Conservation (phyloP, 1,140 invertebrate species). For the Acromyrmex echinatior region DNA sequence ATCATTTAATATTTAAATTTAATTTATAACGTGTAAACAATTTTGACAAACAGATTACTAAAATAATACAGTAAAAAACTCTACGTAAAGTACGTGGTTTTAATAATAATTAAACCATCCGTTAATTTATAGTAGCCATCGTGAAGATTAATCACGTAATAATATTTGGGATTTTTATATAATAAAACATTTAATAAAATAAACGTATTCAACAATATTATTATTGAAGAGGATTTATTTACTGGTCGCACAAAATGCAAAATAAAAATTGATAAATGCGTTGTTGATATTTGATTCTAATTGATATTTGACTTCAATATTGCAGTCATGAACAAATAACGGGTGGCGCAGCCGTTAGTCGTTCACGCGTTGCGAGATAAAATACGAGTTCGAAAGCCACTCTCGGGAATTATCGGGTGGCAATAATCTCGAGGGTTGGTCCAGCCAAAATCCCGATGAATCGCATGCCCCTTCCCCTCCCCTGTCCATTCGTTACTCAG, state of each 20-base stretch:
- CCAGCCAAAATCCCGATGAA: slow-evolving; percentile 2
- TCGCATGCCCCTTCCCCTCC: not conserved
- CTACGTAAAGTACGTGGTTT: not conserved
- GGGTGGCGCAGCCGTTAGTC: not conserved
- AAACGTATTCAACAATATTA: not conserved
- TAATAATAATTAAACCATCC: not conserved
- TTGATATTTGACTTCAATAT: slow-evolving; percentile 42
- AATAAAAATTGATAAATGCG: slow-evolving; percentile 7
- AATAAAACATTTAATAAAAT: slow-evolving; percentile 12
- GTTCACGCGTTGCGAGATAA: slow-evolving; percentile 15
- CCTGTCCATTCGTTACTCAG: not conserved
- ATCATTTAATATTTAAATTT: not conserved
- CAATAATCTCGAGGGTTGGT: slow-evolving; percentile 52
- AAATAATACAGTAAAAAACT: not conserved
- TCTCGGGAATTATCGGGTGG: slow-evolving; percentile 42
- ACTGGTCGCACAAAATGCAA: not conserved
- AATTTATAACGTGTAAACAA: not conserved
- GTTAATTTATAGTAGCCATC: not conserved
- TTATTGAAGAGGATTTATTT: not conserved
- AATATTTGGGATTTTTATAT: not conserved
- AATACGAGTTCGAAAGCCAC: slow-evolving; percentile 18
- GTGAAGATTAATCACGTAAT: not conserved
- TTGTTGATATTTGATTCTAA: slow-evolving; percentile 43
- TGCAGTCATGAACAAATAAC: slow-evolving; percentile 36
- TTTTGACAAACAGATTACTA: not conserved